Conservation (phyloP, 2,113 vertebrate species). For the Vidua macroura region DNA sequence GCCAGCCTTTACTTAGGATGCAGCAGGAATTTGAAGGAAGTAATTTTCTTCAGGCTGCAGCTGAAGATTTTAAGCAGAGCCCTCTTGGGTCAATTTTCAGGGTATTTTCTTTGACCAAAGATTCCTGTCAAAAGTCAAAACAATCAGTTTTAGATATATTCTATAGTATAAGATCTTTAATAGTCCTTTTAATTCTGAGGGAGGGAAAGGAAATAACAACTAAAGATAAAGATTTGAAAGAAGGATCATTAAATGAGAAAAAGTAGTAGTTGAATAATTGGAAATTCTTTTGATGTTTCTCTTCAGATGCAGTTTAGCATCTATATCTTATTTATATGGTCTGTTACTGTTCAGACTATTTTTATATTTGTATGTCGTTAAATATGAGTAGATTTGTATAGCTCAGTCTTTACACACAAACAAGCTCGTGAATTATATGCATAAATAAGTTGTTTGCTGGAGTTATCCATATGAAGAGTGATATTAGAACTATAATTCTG, state of each 20-base stretch:
- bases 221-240: neutral
- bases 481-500: neutral
- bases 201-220: neutral
- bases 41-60: neutral
- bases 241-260: neutral
- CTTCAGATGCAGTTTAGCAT: neutral
- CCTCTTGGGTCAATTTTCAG: neutral
- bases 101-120: neutral
- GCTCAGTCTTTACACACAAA: neutral
- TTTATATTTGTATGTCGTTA: neutral
- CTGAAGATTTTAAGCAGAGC: neutral
- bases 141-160: neutral
- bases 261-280: neutral
- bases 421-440: accelerated
- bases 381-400: neutral
- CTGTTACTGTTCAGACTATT: neutral
- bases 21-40: neutral
- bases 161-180: neutral
- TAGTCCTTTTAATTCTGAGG: neutral
- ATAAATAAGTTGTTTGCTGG: neutral
- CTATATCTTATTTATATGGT: neutral
- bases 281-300: neutral
- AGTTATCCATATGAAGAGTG: neutral
- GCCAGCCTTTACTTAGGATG: neutral
- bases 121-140: neutral